These are phyloP conservation scores for Triplophysa rosa DNA, from an alignment of 2,113 vertebrate genomes.

Conservation along the genomic window DNA sequence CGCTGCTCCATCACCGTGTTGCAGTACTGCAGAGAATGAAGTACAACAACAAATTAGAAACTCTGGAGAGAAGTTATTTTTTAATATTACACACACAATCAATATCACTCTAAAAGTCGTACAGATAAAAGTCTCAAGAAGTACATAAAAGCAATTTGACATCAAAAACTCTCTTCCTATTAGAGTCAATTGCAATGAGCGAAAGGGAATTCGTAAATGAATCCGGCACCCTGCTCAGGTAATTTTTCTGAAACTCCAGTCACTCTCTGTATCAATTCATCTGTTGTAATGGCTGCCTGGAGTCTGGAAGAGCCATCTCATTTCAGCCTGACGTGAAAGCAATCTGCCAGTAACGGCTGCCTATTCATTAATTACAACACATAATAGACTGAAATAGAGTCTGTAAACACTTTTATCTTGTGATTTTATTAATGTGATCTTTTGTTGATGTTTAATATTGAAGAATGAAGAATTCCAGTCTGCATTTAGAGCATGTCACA, in stretches of 20 bases:
- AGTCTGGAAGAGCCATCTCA: constrained; percentile 81
- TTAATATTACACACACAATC: constrained; percentile 13
- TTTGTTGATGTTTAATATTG: neutral
- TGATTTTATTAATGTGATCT: neutral
- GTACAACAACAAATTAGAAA: neutral
- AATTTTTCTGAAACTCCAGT: constrained; percentile 85
- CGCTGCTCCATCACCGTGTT: constrained; percentile 95
- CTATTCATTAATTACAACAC: constrained; percentile 41
- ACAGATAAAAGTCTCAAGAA: neutral
- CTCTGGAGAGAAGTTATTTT: neutral
- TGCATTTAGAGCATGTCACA: too few species aligned
- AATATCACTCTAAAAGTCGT: constrained; percentile 6
- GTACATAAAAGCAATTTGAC: constrained; percentile 24
- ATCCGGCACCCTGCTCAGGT: constrained; percentile 72
- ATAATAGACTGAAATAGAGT: constrained; percentile 28
- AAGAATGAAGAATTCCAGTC: too few species aligned
- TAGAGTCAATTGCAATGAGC: neutral
- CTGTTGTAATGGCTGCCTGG: constrained; percentile 82
- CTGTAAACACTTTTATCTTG: constrained; percentile 11
- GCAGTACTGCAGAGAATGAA: constrained; percentile 84
- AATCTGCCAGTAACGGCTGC: constrained; percentile 39
- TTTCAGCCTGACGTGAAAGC: constrained; percentile 63
- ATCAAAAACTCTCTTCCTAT: neutral
- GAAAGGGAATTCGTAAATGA: constrained; percentile 10
- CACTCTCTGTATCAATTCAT: constrained; percentile 86